phyloP scores from a whole-genome alignment of 1,140 invertebrate species.

The Drosophila serrata region DNA sequence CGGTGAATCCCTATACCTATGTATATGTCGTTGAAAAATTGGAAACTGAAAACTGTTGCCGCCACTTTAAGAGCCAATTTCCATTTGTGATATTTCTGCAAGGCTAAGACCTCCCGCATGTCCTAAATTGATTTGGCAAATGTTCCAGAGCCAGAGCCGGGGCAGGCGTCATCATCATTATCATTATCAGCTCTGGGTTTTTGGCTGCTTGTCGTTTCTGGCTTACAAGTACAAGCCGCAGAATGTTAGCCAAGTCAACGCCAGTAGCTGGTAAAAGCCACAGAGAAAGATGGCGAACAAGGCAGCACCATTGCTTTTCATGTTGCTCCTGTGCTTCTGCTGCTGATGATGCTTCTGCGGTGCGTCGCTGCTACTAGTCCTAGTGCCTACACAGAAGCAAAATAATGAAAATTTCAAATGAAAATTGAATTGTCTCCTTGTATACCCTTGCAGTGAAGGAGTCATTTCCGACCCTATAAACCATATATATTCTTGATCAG shows the following conservation, averaged over 20 bases:
- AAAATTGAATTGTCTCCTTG: too few species aligned
- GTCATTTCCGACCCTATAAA: not conserved
- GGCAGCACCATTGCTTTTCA: slow-evolving; percentile 35
- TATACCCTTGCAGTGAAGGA: not conserved
- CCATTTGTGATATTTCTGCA: slow-evolving; percentile 41
- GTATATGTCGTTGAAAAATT: not conserved
- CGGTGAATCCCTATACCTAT: not conserved
- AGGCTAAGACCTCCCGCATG: slow-evolving; percentile 19
- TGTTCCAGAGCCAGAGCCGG: slow-evolving; percentile 26
- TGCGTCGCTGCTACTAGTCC: slow-evolving; percentile 10
- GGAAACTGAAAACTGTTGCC: slow-evolving; percentile 4
- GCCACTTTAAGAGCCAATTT: slow-evolving; percentile 41
- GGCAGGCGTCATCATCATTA: slow-evolving; percentile 50
- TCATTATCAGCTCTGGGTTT: slow-evolving; percentile 60
- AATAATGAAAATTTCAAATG: not conserved
- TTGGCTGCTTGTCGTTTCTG: slow-evolving; percentile 47
- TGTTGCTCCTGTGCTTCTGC: slow-evolving; percentile 26
- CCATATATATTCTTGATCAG: not conserved
- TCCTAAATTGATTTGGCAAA: slow-evolving; percentile 73
- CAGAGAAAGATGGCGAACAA: slow-evolving; percentile 22
- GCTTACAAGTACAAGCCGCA: slow-evolving; percentile 41
- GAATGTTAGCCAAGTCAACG: slow-evolving; percentile 41
- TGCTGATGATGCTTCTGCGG: slow-evolving; percentile 6
- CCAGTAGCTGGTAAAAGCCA: slow-evolving; percentile 27
- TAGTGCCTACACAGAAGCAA: not conserved